Conservation (phyloP, 2,113 vertebrate genomes). For the Tachuris rubrigastra region DNA sequence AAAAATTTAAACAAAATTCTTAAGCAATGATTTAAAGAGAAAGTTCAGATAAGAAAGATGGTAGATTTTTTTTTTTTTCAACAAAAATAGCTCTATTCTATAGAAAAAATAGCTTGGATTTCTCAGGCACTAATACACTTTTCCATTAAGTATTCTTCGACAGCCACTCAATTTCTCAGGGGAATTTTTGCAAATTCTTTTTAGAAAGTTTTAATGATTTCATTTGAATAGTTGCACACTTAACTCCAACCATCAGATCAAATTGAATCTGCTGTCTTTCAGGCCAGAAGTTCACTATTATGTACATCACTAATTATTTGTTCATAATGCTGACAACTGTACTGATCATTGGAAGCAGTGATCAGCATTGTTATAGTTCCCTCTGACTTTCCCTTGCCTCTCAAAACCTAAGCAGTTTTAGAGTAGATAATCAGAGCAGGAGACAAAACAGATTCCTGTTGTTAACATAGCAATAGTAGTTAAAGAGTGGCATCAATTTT, state of each 20-base stretch:
- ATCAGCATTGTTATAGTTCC: neutral
- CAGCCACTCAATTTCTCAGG: neutral
- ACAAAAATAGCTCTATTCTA: neutral
- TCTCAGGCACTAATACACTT: neutral
- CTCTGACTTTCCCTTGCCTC: neutral
- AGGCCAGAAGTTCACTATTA: neutral
- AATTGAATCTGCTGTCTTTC: neutral
- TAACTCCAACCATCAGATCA: neutral
- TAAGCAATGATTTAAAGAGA: slow-evolving; percentile 3
- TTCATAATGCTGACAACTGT: neutral
- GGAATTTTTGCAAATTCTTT: neutral
- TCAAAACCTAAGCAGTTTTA: neutral
- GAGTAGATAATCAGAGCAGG: neutral
- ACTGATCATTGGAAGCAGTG: neutral
- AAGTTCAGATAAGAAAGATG: neutral
- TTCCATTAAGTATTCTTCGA: neutral
- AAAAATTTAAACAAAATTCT: neutral
- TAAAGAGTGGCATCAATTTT: neutral
- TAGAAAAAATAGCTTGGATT: neutral
- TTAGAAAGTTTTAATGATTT: neutral
- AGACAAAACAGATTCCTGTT: neutral
- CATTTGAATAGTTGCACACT: neutral
- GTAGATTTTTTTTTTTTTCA: neutral
- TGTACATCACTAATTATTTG: neutral
- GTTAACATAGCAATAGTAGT: neutral